Conservation (phyloP, 2,888 invertebrate species). For the Catocala sponsa region DNA sequence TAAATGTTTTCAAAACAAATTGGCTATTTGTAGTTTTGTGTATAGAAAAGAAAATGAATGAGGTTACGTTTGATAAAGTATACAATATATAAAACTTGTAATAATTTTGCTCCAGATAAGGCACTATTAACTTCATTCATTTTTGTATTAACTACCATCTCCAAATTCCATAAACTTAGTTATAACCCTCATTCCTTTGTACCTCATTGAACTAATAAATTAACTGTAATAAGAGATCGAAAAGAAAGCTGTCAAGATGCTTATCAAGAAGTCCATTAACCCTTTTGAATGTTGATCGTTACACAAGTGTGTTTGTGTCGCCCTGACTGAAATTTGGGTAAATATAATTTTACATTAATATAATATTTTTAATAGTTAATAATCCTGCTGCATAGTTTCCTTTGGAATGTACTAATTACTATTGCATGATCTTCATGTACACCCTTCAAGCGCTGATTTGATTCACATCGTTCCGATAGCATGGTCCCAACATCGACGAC, state of each 20-base stretch:
- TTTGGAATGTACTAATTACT: conserved; percentile 84
- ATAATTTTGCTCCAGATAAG: not conserved
- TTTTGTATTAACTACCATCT: conserved; percentile 46
- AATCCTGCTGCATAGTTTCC: conserved; percentile 80
- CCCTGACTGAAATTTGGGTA: conserved; percentile 85
- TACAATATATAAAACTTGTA: conserved; percentile 10
- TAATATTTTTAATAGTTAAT: conserved; percentile 74
- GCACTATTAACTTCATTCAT: conserved; percentile 54
- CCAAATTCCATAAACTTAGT: conserved; percentile 41
- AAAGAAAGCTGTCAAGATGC: conserved; percentile 88
- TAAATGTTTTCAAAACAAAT: conserved; percentile 83
- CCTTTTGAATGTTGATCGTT: conserved; percentile 76
- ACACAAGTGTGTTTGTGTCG: conserved; percentile 83
- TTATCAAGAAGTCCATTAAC: conserved; percentile 77
- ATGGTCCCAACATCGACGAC: conserved; percentile 67
- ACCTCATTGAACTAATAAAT: conserved; percentile 50
- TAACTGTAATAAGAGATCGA: conserved; percentile 54
- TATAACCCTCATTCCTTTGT: conserved; percentile 49
- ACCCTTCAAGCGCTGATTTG: conserved; percentile 68
- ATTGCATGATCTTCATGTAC: conserved; percentile 81
- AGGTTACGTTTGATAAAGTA: conserved; percentile 31
- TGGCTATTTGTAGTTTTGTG: conserved; percentile 63
- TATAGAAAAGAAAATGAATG: conserved; percentile 60
- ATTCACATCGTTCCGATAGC: conserved; percentile 71
- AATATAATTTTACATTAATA: conserved; percentile 85